phyloP scores from a whole-genome alignment of 2,113 vertebrate species.

The Cyanoramphus novaezelandiae region DNA sequence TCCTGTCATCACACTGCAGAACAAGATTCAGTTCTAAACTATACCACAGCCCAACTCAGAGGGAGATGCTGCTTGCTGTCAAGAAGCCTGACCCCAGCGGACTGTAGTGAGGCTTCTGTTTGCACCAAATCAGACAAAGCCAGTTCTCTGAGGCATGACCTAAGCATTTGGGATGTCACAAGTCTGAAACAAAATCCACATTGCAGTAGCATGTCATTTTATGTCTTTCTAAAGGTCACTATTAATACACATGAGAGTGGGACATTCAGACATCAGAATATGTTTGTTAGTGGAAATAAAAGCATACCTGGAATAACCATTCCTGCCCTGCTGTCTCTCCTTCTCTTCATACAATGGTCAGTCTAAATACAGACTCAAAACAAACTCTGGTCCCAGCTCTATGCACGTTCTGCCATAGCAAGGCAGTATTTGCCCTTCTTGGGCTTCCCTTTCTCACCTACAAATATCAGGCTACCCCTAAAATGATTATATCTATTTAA shows the following conservation, averaged over 20 bases:
- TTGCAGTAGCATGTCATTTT: accelerated
- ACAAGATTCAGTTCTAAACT: neutral
- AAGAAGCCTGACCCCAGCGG: neutral
- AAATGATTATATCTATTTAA: neutral
- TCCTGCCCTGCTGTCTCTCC: neutral
- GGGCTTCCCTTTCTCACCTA: neutral
- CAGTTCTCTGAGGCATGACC: neutral
- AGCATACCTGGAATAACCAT: neutral
- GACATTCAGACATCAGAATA: neutral
- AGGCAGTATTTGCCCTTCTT: neutral
- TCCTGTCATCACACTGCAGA: slow-evolving; percentile 37
- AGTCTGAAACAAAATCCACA: neutral
- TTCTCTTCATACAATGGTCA: neutral
- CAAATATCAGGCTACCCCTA: neutral
- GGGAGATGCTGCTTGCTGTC: neutral
- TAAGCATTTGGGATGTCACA: neutral
- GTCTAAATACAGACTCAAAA: neutral
- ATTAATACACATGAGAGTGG: neutral
- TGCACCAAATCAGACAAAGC: neutral
- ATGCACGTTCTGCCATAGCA: neutral
- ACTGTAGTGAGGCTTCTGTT: neutral
- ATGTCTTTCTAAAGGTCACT: neutral
- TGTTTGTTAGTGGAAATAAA: neutral
- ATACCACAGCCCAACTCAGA: neutral
- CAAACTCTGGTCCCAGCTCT: neutral